Conservation (phyloP, 1,140 invertebrate species). For the Zaprionus inermis region DNA sequence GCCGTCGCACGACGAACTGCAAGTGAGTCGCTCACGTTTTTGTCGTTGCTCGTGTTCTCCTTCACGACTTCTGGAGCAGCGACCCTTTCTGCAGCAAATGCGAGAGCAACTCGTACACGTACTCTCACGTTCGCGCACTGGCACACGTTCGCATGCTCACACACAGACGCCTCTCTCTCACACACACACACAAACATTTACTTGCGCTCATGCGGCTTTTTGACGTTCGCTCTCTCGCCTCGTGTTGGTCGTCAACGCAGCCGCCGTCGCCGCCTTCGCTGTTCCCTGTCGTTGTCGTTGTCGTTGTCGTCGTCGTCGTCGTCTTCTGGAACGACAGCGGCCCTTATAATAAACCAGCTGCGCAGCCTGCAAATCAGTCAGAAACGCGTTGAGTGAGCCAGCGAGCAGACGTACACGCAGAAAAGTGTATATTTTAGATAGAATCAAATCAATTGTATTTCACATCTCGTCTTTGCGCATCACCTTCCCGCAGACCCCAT, state of each 20-base stretch:
- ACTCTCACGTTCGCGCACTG: background rate
- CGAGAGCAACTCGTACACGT: conserved; percentile 1
- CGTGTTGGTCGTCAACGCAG: conserved; percentile 12
- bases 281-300: background rate
- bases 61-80: conserved; percentile 1
- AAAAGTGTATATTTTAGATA: conserved; percentile 11
- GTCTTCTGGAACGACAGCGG: conserved; percentile 31
- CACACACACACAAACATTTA: background rate
- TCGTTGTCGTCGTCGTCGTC: conserved; percentile 4
- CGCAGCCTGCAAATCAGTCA: conserved; percentile 66
- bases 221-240: conserved; percentile 21
- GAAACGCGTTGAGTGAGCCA: conserved; percentile 51
- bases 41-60: background rate
- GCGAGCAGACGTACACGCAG: conserved; percentile 53
- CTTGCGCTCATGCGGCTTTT: conserved; percentile 8
- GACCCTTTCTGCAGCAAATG: background rate
- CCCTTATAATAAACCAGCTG: conserved; percentile 67
- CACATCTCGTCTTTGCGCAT: background rate
- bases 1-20: background rate
- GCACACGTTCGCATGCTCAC: background rate
- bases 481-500: conserved; percentile 9
- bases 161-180: background rate
- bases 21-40: background rate
- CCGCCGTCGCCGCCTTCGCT: background rate
- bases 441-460: conserved; percentile 15